Base-by-base conservation (phyloP, 1,140 invertebrate genomes). In the Dreissena rostriformis region DNA sequence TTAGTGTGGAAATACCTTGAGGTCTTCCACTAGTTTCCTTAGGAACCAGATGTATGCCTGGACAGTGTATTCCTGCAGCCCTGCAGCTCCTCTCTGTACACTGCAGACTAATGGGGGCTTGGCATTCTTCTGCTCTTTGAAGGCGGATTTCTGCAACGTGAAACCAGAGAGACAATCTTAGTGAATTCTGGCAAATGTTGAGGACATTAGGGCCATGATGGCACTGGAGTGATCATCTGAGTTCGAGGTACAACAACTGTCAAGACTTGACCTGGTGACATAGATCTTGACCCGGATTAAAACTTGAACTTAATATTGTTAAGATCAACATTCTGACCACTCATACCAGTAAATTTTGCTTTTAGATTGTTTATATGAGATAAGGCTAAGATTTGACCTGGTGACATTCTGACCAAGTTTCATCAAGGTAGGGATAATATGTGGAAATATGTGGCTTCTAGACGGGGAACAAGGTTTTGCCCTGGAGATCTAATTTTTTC, bases 121-220 rank as follows among this genome's bases (percentile, higher is more conserved):
- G 12, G 86, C 86, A 57, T 89, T 89, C 81, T 87, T 90, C 52
- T 82, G 72, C 39, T 88, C 80, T 82, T 90, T 80, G 81, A 91
- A 92, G 15, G 67, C 29, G 17, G 91, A 92, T 79, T 88, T 89
- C 91, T 92, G 84, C 28, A 86, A 78, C 39, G 11, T 61, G 22
- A 4, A 65, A 77, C 2, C 26, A 70, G 55, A 79, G 66, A 19
- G 11, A 29, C 51, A 71, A 55, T 53, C 24, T 65, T 15, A 65
- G 6, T 61, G 29, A 22, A 39, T 39, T 8, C 39, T 39, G 39
- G 39, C 39, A 39, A 39, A 39, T 39, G 39, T 39, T 39, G 39
- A 39, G 8, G 39, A 39, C 39, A 39, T 39, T 39, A 39, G 39
- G 39, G 39, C 39, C 39, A 39, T 39, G 39, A 2, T 39, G n/a